Percentiles rank a stretch among this genome's conserved stretches.
These are phyloP conservation scores for Lithosia quadra DNA, from an alignment of 2,888 invertebrate genomes.

Conservation along the genomic window DNA sequence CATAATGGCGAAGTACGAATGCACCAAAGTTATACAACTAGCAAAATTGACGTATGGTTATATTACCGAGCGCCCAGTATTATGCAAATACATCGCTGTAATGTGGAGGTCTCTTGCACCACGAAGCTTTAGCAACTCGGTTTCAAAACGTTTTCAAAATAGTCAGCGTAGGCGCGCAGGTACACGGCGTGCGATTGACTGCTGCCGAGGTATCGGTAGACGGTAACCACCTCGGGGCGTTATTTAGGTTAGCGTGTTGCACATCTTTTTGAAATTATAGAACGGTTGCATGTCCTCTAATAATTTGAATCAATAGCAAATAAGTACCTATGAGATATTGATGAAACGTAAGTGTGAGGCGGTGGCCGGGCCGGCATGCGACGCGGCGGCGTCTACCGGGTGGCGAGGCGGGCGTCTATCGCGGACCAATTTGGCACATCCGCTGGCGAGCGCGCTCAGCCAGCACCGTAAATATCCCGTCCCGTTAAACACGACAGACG, in stretches of 20 bases:
- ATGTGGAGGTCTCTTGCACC: conserved; percentile 81
- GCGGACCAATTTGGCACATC: conserved; percentile 85
- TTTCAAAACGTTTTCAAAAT: conserved; percentile 85
- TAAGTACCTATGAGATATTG: conserved; percentile 63
- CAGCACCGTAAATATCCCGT: conserved; percentile 79
- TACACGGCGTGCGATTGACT: conserved; percentile 60
- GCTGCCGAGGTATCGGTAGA: conserved; percentile 58
- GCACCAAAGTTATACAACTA: conserved; percentile 72
- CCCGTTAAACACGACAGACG: conserved; percentile 63
- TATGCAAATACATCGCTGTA: conserved; percentile 83
- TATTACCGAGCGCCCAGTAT: conserved; percentile 77
- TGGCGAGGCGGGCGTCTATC: conserved; percentile 74
- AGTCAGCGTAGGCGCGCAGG: conserved; percentile 71
- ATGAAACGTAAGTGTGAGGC: conserved; percentile 66
- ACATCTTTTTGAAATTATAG: conserved; percentile 55
- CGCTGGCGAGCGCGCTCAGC: conserved; percentile 75
- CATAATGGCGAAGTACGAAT: conserved; percentile 60
- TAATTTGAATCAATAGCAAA: conserved; percentile 62
- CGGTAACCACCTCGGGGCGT: conserved; percentile 58
- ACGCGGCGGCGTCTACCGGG: conserved; percentile 81
- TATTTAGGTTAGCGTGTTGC: conserved; percentile 59
- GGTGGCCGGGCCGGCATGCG: conserved; percentile 83
- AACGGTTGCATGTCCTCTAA: conserved; percentile 59
- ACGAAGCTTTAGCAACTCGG: conserved; percentile 80
- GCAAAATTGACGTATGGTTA: conserved; percentile 68